Evolutionary conservation across 2,797 vertebrate species (phyloP), one percentile per base, ranked within the genome.

Genomic region (Muscicapa comitata): DNA sequence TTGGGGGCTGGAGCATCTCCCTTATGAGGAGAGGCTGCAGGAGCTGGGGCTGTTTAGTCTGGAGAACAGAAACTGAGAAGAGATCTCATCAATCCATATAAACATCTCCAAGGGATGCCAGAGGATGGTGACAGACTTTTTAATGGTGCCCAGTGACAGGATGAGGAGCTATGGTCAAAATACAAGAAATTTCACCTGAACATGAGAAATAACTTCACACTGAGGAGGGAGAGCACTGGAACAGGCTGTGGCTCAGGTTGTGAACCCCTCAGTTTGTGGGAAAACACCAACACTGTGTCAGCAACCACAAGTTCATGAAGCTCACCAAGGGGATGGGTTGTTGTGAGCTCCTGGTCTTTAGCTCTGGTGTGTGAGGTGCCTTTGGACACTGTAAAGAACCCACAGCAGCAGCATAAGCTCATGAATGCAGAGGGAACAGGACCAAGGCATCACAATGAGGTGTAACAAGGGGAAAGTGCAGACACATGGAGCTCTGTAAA

Each of bases 191-290:
- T 40, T 33, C 33, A 40, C 29, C 29, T 35, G 29, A 35, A 0
- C 20, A 2, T 18, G 29, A 20, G 33, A 40, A 68, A 55, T 25
- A 33, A 7, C 20, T 53, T 68, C 5, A 4, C 24, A 8, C 9
- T 20, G 40, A 29, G 29, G 0, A 13, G 3, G 29, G 7, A 21
- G 33, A 61, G 25, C 24, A 4, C 13, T 40, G 83, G 24, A 29
- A 29, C 1, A 37, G 37, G 7, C 13, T 15, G 0, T 12, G 2
- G 19, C 23, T 53, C 2, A 0, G 28, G 2, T 51, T n/a, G 5
- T 10, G 25, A 59, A 35, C 11, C 17, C 26, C 42, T 53, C n/a
- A 5, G 26, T 8, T 29, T 14, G 13, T 1, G 57, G 76, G 65
- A 28, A 81, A 88, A 72, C 13, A 25, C 16, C 13, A 26, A 16